Base-by-base conservation (phyloP, 2,888 invertebrate species). In the Habroteleia sp. region DNA sequence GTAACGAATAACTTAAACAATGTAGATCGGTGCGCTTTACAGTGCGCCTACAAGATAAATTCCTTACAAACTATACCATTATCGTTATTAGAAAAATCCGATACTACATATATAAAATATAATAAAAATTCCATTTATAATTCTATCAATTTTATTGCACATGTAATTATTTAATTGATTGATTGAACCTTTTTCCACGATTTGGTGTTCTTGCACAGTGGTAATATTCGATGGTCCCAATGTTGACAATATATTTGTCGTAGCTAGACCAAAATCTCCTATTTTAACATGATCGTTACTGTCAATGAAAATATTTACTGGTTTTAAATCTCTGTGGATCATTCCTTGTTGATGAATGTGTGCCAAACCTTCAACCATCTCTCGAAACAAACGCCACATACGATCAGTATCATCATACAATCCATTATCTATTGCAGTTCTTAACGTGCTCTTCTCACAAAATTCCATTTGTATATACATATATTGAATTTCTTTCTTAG, bases 381-480 rank as follows among this genome's bases (percentile, higher is more conserved):
- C 99, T 7, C 98, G 91, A 84, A 99, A 98, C 5, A 99, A 89
- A 31, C 97, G 91, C 97, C 97, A 98, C 13, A 96, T 92, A 31
- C 97, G 90, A 81, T 94, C 93, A 20, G 92, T 91, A 80, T 98
- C 95, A 81, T 92, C 89, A 85, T 92, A 93, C 25, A 97, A 87
- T 11, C 93, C 93, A 69, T 92, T 92, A 89, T 98, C 98, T 72
- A 98, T 98, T 1, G 97, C 96, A 74, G 93, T 95, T 82, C 93
- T 91, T 20, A 97, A 89, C 0, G 99, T 99, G 81, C 95, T 96
- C 84, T 97, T 98, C 86, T 98, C 98, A 88, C 99, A 99, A 88
- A 97, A 98, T 89, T 99, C 99, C 99, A 99, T 99, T 90, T 99
- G 96, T 79, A 96, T 96, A 85, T 96, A 97, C 90, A 98, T 92